Base-by-base conservation (phyloP, 1,140 invertebrate genomes). In the Pectinophora gossypiella region DNA sequence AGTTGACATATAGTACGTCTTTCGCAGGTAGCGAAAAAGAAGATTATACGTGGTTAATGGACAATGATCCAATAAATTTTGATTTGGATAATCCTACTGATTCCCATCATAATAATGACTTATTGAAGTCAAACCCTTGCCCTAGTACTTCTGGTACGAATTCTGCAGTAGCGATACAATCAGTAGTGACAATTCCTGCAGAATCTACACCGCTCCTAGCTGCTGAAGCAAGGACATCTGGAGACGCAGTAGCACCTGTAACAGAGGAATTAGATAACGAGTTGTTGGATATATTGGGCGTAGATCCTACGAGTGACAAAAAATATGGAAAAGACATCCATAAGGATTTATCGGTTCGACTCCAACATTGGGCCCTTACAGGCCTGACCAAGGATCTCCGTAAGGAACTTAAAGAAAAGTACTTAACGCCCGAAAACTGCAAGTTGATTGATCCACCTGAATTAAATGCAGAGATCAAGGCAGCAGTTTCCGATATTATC, bases 381-480 rank as follows among this genome's bases (percentile, higher is more conserved):
- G 55, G 49, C 12, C 15, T 58, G 19, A n/a, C 1, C 9, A 58
- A 48, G 12, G 50, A 58, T 3, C 10, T 16, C 0, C 44, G 50
- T 6, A 58, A 58, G 19, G 49, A 58, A 19, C 21, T 58, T 1
- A 10, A 13, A 6, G 38, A 45, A 12, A 52, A 22, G 15, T 52
- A 58, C 45, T 18, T 52, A 19, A 1, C 16, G n/a, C 55, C 50
- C 4, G 19, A 19, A 16, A 58, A 58, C 23, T 58, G 55, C 38
- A 45, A 45, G 15, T 22, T 48, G 10, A 58, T 58, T 9, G 23
- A 23, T 36, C 18, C 55, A 35, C 55, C 50, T 4, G 13, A 13
- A 20, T 47, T 53, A 23, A 53, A 53, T 40, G 23, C 43, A 16
- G 51, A 46, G 18, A 40, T 53, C 22, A 52, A 48, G 19, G 36